phyloP scores from a whole-genome alignment of 2,888 invertebrate genomes.

The Sylvicola cinctus region DNA sequence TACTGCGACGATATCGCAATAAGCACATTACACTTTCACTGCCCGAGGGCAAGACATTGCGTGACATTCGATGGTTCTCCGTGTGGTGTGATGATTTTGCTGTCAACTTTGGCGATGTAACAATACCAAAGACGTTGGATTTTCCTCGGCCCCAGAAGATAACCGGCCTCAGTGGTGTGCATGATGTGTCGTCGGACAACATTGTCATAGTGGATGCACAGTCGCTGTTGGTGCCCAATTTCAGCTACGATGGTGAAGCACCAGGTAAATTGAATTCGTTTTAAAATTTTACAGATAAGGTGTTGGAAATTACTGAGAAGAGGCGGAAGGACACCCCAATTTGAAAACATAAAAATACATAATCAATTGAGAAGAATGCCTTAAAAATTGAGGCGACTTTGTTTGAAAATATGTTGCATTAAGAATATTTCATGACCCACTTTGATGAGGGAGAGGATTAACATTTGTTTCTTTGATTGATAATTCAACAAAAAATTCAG shows the following conservation, averaged over 20 bases:
- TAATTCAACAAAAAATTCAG: no score
- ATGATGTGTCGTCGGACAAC: constrained; percentile 66
- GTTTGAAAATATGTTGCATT: no score
- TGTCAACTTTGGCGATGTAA: constrained; percentile 79
- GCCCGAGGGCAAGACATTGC: constrained; percentile 68
- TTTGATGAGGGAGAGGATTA: no score
- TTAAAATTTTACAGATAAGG: background rate
- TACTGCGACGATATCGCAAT: constrained; percentile 61
- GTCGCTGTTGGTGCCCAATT: constrained; percentile 73
- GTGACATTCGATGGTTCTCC: constrained; percentile 70
- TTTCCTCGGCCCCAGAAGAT: constrained; percentile 71
- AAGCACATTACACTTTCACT: constrained; percentile 66
- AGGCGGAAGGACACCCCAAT: background rate
- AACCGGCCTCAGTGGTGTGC: constrained; percentile 53
- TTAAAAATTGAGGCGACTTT: no score
- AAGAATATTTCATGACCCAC: no score
- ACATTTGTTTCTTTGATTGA: no score
- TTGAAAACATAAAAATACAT: no score
- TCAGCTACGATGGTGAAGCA: constrained; percentile 82
- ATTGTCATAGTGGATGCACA: constrained; percentile 84
- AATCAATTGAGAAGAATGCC: no score
- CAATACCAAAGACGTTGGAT: constrained; percentile 55
- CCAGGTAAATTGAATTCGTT: constrained; percentile 41
- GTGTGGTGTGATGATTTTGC: constrained; percentile 83
- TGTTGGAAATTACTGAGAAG: no score